Evolutionary conservation across 2,888 invertebrate species (phyloP), one percentile per base, ranked within the genome.

Genomic region (Zaprionus lineosus): DNA sequence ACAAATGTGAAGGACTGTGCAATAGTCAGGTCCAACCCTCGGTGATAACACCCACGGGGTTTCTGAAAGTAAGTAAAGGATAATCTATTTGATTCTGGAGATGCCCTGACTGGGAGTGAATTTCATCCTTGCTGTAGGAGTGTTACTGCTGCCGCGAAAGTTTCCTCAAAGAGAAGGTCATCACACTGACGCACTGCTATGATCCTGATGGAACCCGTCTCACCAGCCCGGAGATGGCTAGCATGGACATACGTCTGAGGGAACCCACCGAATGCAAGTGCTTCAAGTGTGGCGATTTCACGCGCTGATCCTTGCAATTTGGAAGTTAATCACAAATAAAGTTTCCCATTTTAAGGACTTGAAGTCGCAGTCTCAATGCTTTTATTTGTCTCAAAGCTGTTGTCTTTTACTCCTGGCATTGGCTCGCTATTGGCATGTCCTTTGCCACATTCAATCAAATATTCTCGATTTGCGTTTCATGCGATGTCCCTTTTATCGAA

Each of bases 1-100:
- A 96, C 87, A 98, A 97, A 91, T 98, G 98, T 87, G 98, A 98
- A 89, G 98, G 98, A 15, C 93, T 95, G 68, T 98, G 98, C 88
- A 94, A 93, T 72, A 98, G 97, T 68, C 96, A 96, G 91, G 96
- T 97, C 39, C 96, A 97, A 85, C 97, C 97, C 1, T 97, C 96
- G 41, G 96, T 97, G 24, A 94, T 95, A 56, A 95, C 96, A 9
- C 93, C 95, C 2, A 96, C 96, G 31, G 97, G 97, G 76, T 97
- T 97, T 91, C 91, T 95, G 64, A 97, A 97, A 83, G 89, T 90
- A 44, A 73, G 74, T 70, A 21, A n/a, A n/a, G n/a, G 3, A 7
- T 1, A 7, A 9, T 1, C 4, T n/a, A n/a, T n/a, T n/a, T n/a
- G n/a, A n/a, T n/a, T n/a, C n/a, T n/a, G n/a, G n/a, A n/a, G n/a